Percentiles rank a stretch among this genome's conserved stretches.
These are phyloP conservation scores for Philypnodon macrostomus DNA, from an alignment of 2,797 vertebrate genomes.

Conservation along the genomic window DNA sequence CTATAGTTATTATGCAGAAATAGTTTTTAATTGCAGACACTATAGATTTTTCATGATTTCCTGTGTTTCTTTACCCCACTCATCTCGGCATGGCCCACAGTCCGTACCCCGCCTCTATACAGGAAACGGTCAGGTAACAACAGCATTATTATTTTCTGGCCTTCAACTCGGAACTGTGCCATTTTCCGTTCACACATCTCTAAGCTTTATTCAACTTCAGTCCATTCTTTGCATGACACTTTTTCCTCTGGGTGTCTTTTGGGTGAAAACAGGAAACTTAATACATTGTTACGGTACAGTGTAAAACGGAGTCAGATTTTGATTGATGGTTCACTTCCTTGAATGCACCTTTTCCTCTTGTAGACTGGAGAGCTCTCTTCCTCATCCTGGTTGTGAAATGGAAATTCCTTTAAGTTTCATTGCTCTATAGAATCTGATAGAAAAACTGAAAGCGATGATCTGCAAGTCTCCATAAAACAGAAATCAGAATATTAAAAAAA, in stretches of 20 bases:
- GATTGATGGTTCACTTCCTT: constrained; percentile 47
- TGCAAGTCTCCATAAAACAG: not conserved
- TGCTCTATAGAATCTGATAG: not conserved
- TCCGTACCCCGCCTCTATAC: constrained; percentile 78
- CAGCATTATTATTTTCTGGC: constrained; percentile 39
- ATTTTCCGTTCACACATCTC: constrained; percentile 52
- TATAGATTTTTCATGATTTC: constrained; percentile 46
- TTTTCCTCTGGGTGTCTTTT: constrained; percentile 34
- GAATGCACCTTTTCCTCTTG: constrained; percentile 37
- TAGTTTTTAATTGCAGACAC: not conserved
- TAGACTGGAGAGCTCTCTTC: constrained; percentile 41
- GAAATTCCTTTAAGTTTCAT: constrained; percentile 49
- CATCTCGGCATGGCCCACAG: constrained; percentile 65
- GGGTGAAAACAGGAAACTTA: constrained; percentile 44
- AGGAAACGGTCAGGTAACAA: constrained; percentile 79
- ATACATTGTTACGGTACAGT: constrained; percentile 23
- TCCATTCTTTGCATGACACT: constrained; percentile 53
- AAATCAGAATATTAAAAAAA: no score
- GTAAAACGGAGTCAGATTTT: constrained; percentile 20
- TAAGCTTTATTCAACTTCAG: constrained; percentile 30
- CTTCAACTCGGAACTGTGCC: constrained; percentile 36
- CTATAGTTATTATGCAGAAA: no score
- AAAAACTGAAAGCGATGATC: not conserved
- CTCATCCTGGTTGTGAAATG: constrained; percentile 40
- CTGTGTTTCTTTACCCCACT: constrained; percentile 59